Base-by-base conservation (phyloP, 2,113 vertebrate genomes). In the Odontesthes bonariensis region DNA sequence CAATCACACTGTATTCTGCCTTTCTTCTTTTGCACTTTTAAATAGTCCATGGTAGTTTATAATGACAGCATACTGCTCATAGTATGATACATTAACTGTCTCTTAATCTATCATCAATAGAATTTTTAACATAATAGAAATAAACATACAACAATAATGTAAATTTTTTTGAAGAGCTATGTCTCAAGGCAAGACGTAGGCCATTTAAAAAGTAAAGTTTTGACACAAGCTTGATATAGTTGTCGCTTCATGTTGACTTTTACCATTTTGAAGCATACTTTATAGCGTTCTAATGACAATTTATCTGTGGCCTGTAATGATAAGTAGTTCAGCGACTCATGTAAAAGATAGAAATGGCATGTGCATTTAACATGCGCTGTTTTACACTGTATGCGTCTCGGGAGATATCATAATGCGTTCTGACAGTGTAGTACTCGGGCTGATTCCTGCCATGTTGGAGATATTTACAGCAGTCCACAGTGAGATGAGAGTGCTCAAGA, bases 391-490 rank as follows among this genome's bases (percentile, higher is more conserved):
- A 4, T 64, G 59, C 13, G 74, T 78, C 11, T 40, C 9, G 16
- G 59, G 5, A 31, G 31, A 42, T 74, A 61, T 74, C 47, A 51
- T n/a, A 35, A 19, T 19, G 57, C 20, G 44, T 17, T 13, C 8
- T 66, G 12, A 68, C 53, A 44, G 0, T 40, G 22, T 59, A 58
- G 71, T 22, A 38, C 52, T 73, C 31, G 35, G 54, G 19, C 55
- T 62, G 38, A 40, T 73, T 57, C 10, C 55, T 73, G 83, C 55
- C 69, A 79, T 62, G 54, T 69, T 59, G 44, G 54, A 73, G 74
- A 78, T 76, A 75, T 85, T 84, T 73, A 82, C 71, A 79, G 52
- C 81, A 69, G 68, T 75, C 65, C 14, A 60, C 53, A 81, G 69
- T 19, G 70, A 54, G 82, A 63, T 59, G 53, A 79, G 51, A 72